Conservation (phyloP, 1,140 invertebrate genomes). For the Drosophila prosaltans region DNA sequence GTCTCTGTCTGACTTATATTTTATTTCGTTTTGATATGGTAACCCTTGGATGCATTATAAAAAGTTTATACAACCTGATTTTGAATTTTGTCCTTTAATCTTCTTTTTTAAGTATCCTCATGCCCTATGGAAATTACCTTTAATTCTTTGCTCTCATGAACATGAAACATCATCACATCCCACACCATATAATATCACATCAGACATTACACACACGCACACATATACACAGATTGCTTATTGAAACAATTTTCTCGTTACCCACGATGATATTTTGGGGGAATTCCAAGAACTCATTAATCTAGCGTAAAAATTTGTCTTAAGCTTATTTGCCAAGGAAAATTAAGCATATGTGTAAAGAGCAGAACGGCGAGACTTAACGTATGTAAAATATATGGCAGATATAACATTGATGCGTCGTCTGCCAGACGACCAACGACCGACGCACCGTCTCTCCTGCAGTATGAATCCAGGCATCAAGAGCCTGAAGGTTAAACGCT, state of each 20-base stretch:
- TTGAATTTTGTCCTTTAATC: neutral
- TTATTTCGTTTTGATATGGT: neutral
- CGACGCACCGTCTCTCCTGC: slow-evolving; percentile 37
- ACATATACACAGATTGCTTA: neutral
- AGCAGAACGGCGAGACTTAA: slow-evolving; percentile 57
- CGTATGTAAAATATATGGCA: slow-evolving; percentile 42
- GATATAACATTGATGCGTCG: slow-evolving; percentile 35
- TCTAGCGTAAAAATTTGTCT: slow-evolving; percentile 63
- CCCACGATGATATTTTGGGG: neutral
- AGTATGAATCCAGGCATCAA: slow-evolving; percentile 20
- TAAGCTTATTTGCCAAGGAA: slow-evolving; percentile 67
- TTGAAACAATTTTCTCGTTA: slow-evolving; percentile 12
- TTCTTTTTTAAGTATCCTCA: slow-evolving; percentile 12
- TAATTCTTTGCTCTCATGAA: neutral
- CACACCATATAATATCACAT: slow-evolving; percentile 2
- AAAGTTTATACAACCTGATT: neutral
- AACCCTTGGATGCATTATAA: neutral
- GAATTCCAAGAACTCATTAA: slow-evolving; percentile 65
- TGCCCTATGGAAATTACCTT: neutral
- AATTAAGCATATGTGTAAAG: slow-evolving; percentile 56
- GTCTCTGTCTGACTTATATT: neutral
- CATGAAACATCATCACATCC: slow-evolving; percentile 3
- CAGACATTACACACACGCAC: neutral
- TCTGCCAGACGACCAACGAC: slow-evolving; percentile 9
- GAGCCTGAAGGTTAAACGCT: slow-evolving; percentile 66